Base-by-base conservation (phyloP, 2,888 invertebrate genomes). In the Sturmia bella region DNA sequence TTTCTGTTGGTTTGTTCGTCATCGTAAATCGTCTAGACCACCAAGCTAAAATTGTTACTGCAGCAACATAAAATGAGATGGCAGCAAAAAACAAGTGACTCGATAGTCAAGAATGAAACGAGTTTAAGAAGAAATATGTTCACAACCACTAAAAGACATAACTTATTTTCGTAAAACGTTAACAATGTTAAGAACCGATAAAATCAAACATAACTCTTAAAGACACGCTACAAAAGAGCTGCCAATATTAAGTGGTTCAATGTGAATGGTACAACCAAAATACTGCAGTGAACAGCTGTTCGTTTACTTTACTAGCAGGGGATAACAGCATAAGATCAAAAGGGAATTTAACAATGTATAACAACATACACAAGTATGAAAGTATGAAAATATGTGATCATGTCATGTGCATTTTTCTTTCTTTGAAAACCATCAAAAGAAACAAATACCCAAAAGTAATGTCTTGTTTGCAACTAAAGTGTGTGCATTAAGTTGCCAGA, bases 1-100 rank as follows among this genome's bases (percentile, higher is more conserved):
- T 41, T 13, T 32, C 1, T 3, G 32, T 32, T 32, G 32, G 32
- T 32, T 43, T 52, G 27, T 63, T 69, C 56, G 17, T 56, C 57
- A 69, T 41, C 32, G 69, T 69, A 63, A 75, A 69, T 63, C 39
- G 80, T 80, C 80, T 75, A 81, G 81, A 81, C 81, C 81, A 82
- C 82, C 78, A 59, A 19, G 66, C 15, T 61, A 37, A 72, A 24
- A 73, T 59, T 52, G 50, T 43, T 43, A 59, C 50, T 54, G 21
- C 24, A 39, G 39, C 68, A 56, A 27, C 9, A 56, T 43, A 32
- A 32, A n/a, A 17, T 56, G 27, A 74, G 19, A 45, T 32, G 13
- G 17, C 17, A 45, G 1, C 2, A 39, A 12, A 13, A 41, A 24
- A 59, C 2, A 21, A 24, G 11, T 12, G 41, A 32, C 15, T 11